Percentiles rank a stretch among this genome's conserved stretches.
Conservation (phyloP, 2,888 invertebrate genomes). For the Cataglyphis rosenhaueri region DNA sequence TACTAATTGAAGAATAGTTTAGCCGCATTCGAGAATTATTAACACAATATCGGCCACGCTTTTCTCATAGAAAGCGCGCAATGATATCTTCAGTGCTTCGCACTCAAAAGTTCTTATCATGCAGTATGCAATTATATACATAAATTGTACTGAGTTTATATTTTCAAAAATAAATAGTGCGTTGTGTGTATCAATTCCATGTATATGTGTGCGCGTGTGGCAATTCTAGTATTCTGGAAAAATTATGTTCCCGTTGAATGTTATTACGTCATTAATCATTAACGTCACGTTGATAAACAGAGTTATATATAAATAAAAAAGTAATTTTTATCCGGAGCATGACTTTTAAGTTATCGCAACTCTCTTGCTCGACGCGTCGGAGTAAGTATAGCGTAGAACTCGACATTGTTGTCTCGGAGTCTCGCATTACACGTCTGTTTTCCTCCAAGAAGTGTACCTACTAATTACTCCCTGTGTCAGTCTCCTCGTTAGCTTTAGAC, state of each 20-base stretch:
- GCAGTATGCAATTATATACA: neutral
- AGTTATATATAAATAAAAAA: neutral
- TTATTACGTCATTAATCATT: neutral
- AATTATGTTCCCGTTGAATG: neutral
- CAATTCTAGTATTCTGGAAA: neutral
- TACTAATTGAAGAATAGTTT: conserved; percentile 64
- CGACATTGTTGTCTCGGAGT: conserved; percentile 68
- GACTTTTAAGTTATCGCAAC: conserved; percentile 57
- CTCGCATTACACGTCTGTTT: conserved; percentile 73
- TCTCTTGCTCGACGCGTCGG: conserved; percentile 31
- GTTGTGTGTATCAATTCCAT: neutral
- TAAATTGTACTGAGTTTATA: neutral
- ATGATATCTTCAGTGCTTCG: conserved; percentile 23
- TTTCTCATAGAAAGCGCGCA: conserved; percentile 6
- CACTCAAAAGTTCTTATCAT: conserved; percentile 5
- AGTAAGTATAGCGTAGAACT: conserved; percentile 60
- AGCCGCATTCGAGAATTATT: conserved; percentile 50
- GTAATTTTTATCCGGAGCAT: conserved; percentile 37
- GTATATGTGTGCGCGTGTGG: neutral
- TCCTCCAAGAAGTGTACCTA: conserved; percentile 73
- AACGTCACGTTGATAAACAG: conserved; percentile 37
- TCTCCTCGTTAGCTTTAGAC: conserved; percentile 70
- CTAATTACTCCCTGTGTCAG: conserved; percentile 73
- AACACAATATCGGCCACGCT: conserved; percentile 32
- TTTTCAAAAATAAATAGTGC: too few species aligned